Base-by-base conservation (phyloP, 2,888 invertebrate genomes). In the Pseudoips prasinana region DNA sequence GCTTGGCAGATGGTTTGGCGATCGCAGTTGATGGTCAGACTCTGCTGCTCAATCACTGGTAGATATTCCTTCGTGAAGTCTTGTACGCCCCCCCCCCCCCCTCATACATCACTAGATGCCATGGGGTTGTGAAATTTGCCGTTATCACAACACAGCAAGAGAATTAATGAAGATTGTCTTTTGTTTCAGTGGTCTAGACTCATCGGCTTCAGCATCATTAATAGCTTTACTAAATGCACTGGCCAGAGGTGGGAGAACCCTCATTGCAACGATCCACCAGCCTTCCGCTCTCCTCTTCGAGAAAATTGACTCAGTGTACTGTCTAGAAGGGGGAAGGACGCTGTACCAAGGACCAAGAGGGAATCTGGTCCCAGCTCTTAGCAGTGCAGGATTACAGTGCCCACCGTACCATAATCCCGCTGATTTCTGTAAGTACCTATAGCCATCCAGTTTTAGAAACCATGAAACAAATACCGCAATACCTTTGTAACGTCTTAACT, bases 351-450 rank as follows among this genome's bases (percentile, higher is more conserved):
- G 98, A 3, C 90, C 93, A 0, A 91, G 94, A 0, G 78, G 82
- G 9, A 90, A 92, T 19, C 80, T 98, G 17, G 81, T 98, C 22
- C 94, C 96, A 0, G 96, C 96, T 64, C 85, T 98, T 33, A 89
- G 91, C 3, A 91, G 91, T 6, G 91, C 95, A 20, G 94, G 93
- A 7, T 86, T 97, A 7, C 84, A 91, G 10, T 98, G 98, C 73
- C 98, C 98, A 1, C 90, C 95, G 8, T 98, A 97, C 68, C 98
- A 98, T 80, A 98, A 98, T 76, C 98, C 98, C 0, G 97, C 98
- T 6, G 98, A 98, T 87, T 98, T 95, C 80, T 90, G 97, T 97
- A 87, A 92, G 94, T 91, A 34, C 7, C 20, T 3, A 25, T 11
- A 24, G 14, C 19, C 10, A 18, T 25, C n/a, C 10, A n/a, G 3